Base-by-base conservation (phyloP, 2,888 invertebrate species). In the Agonopterix subpropinquella region DNA sequence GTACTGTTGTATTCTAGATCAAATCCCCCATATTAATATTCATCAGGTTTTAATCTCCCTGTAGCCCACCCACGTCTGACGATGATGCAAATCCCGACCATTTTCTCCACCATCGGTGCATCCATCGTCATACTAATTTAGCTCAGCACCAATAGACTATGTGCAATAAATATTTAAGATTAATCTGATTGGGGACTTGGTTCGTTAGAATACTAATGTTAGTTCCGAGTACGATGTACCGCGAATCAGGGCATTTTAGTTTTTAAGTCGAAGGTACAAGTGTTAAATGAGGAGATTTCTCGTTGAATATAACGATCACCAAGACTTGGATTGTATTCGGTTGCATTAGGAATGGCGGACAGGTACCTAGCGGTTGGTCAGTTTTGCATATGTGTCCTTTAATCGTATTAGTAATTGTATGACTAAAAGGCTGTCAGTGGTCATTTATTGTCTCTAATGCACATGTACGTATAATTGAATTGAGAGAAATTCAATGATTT, bases 131-230 rank as follows among this genome's bases (percentile, higher is more conserved):
- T 87, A 86, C 88, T 85, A 88, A 88, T 88, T 86, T 77, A 76
- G 59, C 10, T 9, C 70, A 61, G 66, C 80, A 73, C 81, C 78
- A 79, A 77, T 76, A 68, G 72, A 72, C 77, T 77, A 74, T 86
- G 82, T 76, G 83, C 82, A 88, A 87, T 88, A 87, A 88, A 87
- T 88, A 88, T 87, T 87, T 86, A 83, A 85, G 82, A 85, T 85
- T 83, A 83, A 86, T 86, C 86, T 78, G 88, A 87, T 87, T 80
- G 77, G 72, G 67, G 62, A 66, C 65, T 62, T 62, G 59, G 71
- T 75, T 77, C 67, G 78, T 77, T 82, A 72, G 87, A 85, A 85
- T 87, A 85, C 84, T 81, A 85, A 87, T n/a, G 28, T 28, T 28
- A 28, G 28, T 28, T 28, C 28, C 28, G 28, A 28, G 28, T 5